Conservation (phyloP, 2,797 vertebrate species). For the Emydoidea blandingii region DNA sequence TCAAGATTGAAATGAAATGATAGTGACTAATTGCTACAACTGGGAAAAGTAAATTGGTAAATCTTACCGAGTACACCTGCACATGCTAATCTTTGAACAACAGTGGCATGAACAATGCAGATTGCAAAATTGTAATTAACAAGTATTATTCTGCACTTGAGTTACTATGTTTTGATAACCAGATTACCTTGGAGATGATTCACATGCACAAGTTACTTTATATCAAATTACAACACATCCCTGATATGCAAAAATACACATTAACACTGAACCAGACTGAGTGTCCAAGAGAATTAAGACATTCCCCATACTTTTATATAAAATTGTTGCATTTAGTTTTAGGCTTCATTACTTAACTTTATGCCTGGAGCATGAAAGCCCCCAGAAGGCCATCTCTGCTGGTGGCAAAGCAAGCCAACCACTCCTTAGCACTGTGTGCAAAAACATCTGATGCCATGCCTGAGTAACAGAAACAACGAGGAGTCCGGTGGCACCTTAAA, state of each 20-base stretch:
- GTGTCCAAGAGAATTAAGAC: background rate
- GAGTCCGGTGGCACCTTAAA: too few species aligned
- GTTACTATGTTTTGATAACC: constrained; percentile 67
- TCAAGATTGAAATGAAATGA: constrained; percentile 42
- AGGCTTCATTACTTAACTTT: background rate
- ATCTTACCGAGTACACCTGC: constrained; percentile 48
- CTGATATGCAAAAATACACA: background rate
- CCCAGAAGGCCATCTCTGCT: background rate
- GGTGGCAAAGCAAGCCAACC: background rate
- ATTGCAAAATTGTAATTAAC: constrained; percentile 61
- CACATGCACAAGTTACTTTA: background rate
- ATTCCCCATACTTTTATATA: background rate
- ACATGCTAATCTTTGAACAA: constrained; percentile 41
- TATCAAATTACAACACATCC: background rate
- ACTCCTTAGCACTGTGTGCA: background rate
- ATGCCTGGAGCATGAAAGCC: background rate
- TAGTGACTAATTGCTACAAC: constrained; percentile 65
- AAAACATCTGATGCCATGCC: background rate
- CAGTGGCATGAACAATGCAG: background rate
- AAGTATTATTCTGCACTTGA: constrained; percentile 59
- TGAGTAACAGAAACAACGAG: background rate
- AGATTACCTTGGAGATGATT: constrained; percentile 48
- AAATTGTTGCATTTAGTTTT: background rate
- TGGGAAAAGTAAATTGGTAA: constrained; percentile 66
- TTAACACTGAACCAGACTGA: background rate